Percentiles rank a stretch among this genome's conserved stretches.
Evolutionary conservation across 2,113 vertebrate species (phyloP).

Genomic region (Nyctibius bracteatus): DNA sequence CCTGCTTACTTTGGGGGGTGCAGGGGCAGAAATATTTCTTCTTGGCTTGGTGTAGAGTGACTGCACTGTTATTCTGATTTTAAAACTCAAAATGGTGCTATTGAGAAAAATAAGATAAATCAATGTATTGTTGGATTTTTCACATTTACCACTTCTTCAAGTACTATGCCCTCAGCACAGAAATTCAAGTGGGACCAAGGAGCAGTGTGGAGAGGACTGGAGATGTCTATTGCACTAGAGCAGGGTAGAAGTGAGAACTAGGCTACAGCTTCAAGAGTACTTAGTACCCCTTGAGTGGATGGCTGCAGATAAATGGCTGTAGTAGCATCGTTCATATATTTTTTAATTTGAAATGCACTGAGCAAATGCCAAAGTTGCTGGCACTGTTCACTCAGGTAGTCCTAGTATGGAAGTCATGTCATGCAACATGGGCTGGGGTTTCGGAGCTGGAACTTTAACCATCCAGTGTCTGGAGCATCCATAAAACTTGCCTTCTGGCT

Average conservation of each 20-base stretch:
- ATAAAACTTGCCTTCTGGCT: neutral
- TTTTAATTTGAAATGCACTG: neutral
- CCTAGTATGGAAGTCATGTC: neutral
- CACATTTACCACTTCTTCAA: neutral
- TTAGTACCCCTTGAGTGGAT: neutral
- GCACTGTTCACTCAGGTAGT: neutral
- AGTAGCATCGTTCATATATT: neutral
- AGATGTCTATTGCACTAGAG: neutral
- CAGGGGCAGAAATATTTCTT: neutral
- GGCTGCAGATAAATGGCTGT: neutral
- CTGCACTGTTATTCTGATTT: neutral
- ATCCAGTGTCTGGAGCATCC: neutral
- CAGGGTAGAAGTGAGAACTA: neutral
- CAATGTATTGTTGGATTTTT: neutral
- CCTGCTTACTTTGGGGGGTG: neutral
- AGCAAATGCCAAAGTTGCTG: neutral
- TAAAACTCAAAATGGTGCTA: neutral
- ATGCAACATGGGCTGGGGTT: neutral
- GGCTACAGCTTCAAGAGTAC: neutral
- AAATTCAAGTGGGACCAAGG: neutral
- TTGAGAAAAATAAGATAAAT: neutral
- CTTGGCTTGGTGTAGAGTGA: neutral
- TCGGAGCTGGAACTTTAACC: neutral
- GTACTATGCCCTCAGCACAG: neutral
- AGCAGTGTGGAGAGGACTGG: neutral